Base-by-base conservation (phyloP, 1,140 invertebrate genomes). In the Chlorops oryzae region DNA sequence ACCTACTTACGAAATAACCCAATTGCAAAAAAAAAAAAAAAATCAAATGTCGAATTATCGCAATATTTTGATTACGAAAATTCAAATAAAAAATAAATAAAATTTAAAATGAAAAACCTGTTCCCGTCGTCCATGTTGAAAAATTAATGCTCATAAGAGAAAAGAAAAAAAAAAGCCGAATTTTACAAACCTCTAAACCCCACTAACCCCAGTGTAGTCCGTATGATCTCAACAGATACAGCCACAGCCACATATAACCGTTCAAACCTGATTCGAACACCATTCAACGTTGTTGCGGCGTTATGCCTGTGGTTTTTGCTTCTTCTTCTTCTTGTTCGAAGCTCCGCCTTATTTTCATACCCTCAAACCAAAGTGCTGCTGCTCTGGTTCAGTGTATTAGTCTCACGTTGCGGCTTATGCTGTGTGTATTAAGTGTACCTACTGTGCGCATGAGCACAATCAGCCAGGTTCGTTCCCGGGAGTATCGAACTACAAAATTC, bases 401-500 rank as follows among this genome's bases (percentile, higher is more conserved):
- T n/a, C n/a, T n/a, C n/a, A n/a, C n/a, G n/a, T n/a, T n/a, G n/a
- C n/a, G n/a, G n/a, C n/a, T n/a, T n/a, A n/a, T n/a, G n/a, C n/a
- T n/a, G n/a, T n/a, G n/a, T n/a, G n/a, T n/a, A n/a, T n/a, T n/a
- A n/a, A n/a, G n/a, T n/a, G n/a, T n/a, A n/a, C n/a, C n/a, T n/a
- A n/a, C n/a, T 41, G 13, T 56, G 63, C 63, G 63, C 63, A 63
- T 66, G 59, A 61, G 62, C 63, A 57, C 59, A 63, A 60, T 21
- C 61, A 47, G 56, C 7, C 56, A 25, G 47, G 44, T n/a, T n/a
- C n/a, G n/a, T n/a, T n/a, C n/a, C n/a, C n/a, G n/a, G n/a, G n/a
- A n/a, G n/a, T n/a, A n/a, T n/a, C n/a, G n/a, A n/a, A n/a, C n/a
- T n/a, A n/a, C n/a, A n/a, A n/a, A n/a, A n/a, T n/a, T n/a, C n/a